These are phyloP conservation scores for Daubentonia madagascariensis DNA, from an alignment of 2,113 vertebrate genomes.

Conservation along the genomic window DNA sequence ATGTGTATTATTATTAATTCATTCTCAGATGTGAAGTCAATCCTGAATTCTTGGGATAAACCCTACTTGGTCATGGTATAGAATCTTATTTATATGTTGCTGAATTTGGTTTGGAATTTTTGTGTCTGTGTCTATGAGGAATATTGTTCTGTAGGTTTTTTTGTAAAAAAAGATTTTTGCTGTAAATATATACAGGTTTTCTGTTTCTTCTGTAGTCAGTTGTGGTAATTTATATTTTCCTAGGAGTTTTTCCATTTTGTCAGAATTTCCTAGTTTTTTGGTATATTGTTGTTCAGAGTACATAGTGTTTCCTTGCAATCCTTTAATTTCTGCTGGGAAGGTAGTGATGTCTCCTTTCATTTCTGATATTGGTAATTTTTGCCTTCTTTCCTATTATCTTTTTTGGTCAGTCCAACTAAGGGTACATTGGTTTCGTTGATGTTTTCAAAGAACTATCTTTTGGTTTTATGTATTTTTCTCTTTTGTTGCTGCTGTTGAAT, in stretches of 20 bases:
- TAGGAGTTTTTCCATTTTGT: neutral
- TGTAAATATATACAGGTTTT: neutral
- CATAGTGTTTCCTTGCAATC: neutral
- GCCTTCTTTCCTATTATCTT: neutral
- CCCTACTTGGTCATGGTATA: neutral
- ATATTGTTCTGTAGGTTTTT: neutral
- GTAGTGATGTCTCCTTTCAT: neutral
- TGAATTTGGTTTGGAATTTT: neutral
- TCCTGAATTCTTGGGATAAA: neutral
- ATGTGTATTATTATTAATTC: neutral
- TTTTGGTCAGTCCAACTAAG: neutral
- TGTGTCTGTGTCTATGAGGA: neutral
- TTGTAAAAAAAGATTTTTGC: neutral
- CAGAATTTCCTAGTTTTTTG: neutral
- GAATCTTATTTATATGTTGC: neutral
- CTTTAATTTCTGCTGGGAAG: neutral
- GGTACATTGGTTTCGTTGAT: neutral
- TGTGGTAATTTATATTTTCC: neutral
- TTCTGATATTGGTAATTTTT: neutral
- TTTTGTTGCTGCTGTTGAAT: neutral
- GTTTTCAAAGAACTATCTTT: neutral
- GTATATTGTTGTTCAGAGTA: neutral
- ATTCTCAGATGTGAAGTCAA: neutral
- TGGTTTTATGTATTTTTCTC: neutral
- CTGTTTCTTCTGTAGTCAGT: neutral